Base-by-base conservation (phyloP, 2,113 vertebrate species). In the Haemorhous mexicanus region DNA sequence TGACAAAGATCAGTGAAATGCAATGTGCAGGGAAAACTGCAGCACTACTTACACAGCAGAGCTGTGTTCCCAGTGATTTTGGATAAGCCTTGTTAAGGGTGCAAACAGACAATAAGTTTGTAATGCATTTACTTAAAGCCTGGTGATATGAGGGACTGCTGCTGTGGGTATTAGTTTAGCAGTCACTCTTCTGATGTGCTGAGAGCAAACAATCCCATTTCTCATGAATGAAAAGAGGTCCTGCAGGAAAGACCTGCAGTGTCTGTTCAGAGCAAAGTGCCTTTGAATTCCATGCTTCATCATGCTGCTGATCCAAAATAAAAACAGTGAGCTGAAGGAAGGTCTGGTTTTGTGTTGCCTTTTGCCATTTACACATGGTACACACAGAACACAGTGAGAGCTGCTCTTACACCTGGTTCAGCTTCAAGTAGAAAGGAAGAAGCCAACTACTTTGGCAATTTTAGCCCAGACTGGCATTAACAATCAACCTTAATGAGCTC, bases 31-130 rank as follows among this genome's bases (percentile, higher is more conserved):
- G 26, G 69, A 8, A 79, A 50, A 69, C 11, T n/a, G 33, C 33
- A 72, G 59, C 39, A 33, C 28, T 59, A 11, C 64, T 64, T 77
- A 53, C 32, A 35, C 8, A 58, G 37, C 27, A 93, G 67, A 73
- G 26, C 44, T 64, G 35, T 30, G 43, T 32, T 87, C 89, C 69
- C 35, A 27, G 37, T 41, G 23, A 44, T 69, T 94, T 55, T 19
- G 50, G 27, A 18, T 39, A 63, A 75, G 46, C 22, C 39, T 32
- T 0, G 0, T 20, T 26, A 74, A 1, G 0, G 44, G 35, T 55
- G 33, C 41, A 75, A 90, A 69, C 11, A 90, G 61, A 22, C 32
- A 13, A 3, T 27, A 55, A 1, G 1, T 23, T 52, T 41, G 41
- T 62, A 85, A 22, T 11, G 28, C n/a, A 27, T 44, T 91, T 69